Base-by-base conservation (phyloP, 2,113 vertebrate genomes). In the Macrotus californicus region DNA sequence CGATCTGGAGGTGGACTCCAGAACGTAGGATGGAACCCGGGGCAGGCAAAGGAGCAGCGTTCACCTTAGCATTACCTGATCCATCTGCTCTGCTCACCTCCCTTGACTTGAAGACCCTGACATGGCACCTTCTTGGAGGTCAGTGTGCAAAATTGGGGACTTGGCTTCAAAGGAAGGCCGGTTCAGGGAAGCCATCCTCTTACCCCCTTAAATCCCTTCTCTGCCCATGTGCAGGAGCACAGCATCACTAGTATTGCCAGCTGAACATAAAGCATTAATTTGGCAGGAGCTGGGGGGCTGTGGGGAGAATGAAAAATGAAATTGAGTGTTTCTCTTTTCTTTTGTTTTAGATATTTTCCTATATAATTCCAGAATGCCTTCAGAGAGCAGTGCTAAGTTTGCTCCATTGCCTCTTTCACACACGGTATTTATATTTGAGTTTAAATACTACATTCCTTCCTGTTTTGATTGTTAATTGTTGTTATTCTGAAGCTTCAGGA, bases 401-500 rank as follows among this genome's bases (percentile, higher is more conserved):
- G 0, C 54, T 99, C 59, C 99, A 99, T 98, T 98, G 97, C 89
- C 96, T 99, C 87, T 99, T 99, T 94, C 98, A 99, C 83, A 99
- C 99, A 52, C 98, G 99, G 99, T 99, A 98, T 9, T 79, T 67
- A 39, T 41, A 34, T 7, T 43, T 89, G 16, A 92, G 13, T 22
- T 87, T 15, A 61, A 12, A 61, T 73, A 77, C 50, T 92, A 52
- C 16, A 5, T 0, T 13, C 9, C 94, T 81, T 93, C 61, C 3
- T 87, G 1, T 84, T 94, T 34, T 87, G 69, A 16, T 36, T 29
- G 0, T n/a, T 92, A 0, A 4, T 36, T 73, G 21, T 88, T 56
- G 91, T 56, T 75, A 34, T 75, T 52, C 21, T 10, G 5, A 87
- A 50, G 52, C 79, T 67, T 79, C n/a, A 5, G 7, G 73, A 88